Conservation (phyloP, 2,113 vertebrate genomes). For the Lycocorax pyrrhopterus region DNA sequence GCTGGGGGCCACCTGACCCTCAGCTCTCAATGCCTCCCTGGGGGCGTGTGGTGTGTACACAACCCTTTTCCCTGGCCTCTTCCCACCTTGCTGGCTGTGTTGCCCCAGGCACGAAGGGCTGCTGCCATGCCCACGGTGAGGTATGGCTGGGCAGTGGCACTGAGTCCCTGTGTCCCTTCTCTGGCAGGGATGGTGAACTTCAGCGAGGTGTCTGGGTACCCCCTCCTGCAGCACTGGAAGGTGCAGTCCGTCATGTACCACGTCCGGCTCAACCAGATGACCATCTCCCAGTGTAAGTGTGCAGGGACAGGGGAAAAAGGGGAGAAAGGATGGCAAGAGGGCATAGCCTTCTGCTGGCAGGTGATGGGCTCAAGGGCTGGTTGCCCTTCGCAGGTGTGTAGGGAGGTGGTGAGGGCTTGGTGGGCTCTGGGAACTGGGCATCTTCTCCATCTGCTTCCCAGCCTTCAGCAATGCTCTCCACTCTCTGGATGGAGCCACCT, state of each 20-base stretch:
- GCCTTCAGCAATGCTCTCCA: constrained; percentile 92
- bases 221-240: constrained; percentile 92
- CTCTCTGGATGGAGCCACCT: constrained; percentile 91
- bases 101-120: neutral
- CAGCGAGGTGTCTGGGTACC: constrained; percentile 96
- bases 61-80: neutral
- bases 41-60: neutral
- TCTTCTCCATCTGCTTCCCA: constrained; percentile 30
- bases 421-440: neutral
- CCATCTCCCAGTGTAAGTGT: constrained; percentile 88
- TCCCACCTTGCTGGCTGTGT: neutral
- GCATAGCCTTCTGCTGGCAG: neutral
- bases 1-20: neutral
- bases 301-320: neutral
- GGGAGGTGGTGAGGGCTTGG: neutral
- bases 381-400: fast-evolving
- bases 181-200: constrained; percentile 93
- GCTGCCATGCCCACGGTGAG: fast-evolving
- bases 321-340: neutral
- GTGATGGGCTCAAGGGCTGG: neutral
- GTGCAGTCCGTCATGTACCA: constrained; percentile 92
- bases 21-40: neutral
- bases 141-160: neutral
- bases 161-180: neutral
- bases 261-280: constrained; percentile 90